A percentile compares a stretch with the other conserved stretches of the same genome.
Evolutionary conservation across 2,797 vertebrate genomes (phyloP).

Genomic region (Anguilla obscura): DNA sequence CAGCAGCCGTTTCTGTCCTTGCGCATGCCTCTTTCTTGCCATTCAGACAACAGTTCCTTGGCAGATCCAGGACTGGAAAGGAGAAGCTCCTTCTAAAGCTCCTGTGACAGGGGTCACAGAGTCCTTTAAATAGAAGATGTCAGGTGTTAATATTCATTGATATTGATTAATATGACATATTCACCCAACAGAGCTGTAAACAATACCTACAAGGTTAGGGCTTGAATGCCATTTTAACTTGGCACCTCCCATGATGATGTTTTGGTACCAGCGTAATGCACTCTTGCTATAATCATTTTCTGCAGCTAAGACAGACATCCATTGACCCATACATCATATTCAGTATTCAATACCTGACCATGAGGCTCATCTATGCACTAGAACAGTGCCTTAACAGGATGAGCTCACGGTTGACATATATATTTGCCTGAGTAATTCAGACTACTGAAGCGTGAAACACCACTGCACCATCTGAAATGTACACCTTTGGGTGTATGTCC

Average conservation of each 20-base stretch:
- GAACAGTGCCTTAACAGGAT: background rate
- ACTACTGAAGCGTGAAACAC: background rate
- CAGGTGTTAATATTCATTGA: background rate
- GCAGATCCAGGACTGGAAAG: background rate
- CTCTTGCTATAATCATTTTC: background rate
- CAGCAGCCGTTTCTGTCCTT: background rate
- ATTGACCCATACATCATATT: background rate
- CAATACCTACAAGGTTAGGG: background rate
- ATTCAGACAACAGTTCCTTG: background rate
- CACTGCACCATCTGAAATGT: background rate
- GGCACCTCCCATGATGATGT: background rate
- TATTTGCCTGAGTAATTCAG: background rate
- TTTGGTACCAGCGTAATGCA: background rate
- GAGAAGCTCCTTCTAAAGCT: background rate
- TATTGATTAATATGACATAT: background rate
- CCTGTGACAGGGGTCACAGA: background rate
- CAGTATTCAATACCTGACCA: no score
- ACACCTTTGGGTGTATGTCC: background rate
- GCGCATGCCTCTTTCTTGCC: background rate
- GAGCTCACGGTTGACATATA: background rate
- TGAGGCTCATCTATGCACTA: no score
- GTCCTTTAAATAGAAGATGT: background rate
- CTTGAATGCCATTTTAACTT: background rate
- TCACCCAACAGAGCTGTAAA: background rate
- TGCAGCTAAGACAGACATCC: background rate